phyloP scores from a whole-genome alignment of 37 sponge, comb jelly and placozoan genomes.

The Diacarnus erythraeanus region DNA sequence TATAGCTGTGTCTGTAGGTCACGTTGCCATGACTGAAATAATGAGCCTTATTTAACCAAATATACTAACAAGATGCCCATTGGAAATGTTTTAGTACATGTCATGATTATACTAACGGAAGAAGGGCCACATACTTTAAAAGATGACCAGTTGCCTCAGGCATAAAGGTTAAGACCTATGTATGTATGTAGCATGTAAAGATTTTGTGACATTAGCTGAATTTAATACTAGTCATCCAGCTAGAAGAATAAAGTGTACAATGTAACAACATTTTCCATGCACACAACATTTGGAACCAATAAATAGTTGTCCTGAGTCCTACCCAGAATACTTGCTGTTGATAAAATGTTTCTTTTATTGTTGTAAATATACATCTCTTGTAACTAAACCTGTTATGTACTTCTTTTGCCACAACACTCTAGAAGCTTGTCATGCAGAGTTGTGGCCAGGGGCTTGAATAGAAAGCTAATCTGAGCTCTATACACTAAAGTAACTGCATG shows the following conservation, averaged over 20 bases:
- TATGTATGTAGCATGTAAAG: background rate
- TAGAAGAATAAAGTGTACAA: background rate
- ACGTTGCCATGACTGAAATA: too few species aligned
- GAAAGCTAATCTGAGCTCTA: conserved; percentile 40
- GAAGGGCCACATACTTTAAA: background rate
- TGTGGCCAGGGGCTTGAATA: conserved; percentile 50
- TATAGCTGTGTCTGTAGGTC: too few species aligned
- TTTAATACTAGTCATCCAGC: background rate
- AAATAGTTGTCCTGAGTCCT: too few species aligned
- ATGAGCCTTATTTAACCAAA: too few species aligned
- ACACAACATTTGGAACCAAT: too few species aligned
- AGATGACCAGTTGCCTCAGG: background rate
- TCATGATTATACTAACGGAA: background rate
- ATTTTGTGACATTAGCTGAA: background rate
- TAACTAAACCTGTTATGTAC: too few species aligned
- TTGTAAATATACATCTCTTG: too few species aligned
- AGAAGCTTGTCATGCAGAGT: conserved; percentile 13
- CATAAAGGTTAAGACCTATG: background rate
- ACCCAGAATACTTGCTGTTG: too few species aligned
- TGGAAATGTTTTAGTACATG: background rate
- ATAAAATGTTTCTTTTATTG: too few species aligned
- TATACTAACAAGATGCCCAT: too few species aligned
- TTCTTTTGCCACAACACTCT: background rate
- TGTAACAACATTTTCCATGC: too few species aligned
- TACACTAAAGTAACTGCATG: conserved; percentile 45